Percentiles rank a stretch among this genome's conserved stretches.
These are phyloP conservation scores for Ascaphus truei DNA, from an alignment of 2,113 vertebrate genomes.

Conservation along the genomic window DNA sequence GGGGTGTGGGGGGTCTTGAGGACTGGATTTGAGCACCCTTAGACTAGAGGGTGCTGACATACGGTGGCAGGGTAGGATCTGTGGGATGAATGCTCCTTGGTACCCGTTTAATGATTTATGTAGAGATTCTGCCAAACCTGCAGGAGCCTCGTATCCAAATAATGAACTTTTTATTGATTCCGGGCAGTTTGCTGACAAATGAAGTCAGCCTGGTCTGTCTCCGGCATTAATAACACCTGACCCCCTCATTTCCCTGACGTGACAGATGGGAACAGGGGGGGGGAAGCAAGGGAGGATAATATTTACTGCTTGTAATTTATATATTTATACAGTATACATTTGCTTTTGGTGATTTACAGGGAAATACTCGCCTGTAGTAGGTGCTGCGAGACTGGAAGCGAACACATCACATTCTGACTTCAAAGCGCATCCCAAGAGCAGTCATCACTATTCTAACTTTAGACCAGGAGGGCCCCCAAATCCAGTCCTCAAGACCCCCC, in stretches of 20 bases:
- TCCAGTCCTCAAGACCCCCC: too few relatives aligned
- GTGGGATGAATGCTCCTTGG: too few relatives aligned
- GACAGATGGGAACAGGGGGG: background rate
- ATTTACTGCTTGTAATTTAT: slow-evolving; percentile 15
- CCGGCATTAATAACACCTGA: slow-evolving; percentile 44
- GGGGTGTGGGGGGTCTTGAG: too few relatives aligned
- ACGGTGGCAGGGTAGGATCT: background rate
- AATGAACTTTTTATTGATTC: slow-evolving; percentile 55
- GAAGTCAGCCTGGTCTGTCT: slow-evolving; percentile 34
- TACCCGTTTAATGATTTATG: slow-evolving; percentile 12
- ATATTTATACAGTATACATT: background rate
- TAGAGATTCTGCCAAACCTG: slow-evolving; percentile 31
- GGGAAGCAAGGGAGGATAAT: background rate
- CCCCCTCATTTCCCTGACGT: background rate
- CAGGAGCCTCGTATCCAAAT: slow-evolving; percentile 34
- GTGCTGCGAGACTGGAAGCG: too few relatives aligned
- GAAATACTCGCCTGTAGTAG: too few relatives aligned
- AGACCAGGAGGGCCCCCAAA: too few relatives aligned
- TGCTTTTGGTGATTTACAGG: background rate
- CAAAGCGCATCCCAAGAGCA: too few relatives aligned
- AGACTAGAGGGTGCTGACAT: background rate
- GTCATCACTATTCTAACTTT: too few relatives aligned
- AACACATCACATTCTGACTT: too few relatives aligned
- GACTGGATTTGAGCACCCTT: too few relatives aligned
- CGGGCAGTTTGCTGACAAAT: slow-evolving; percentile 40